Conservation (phyloP, 2,797 vertebrate genomes). For the Enteromius trimaculatus region DNA sequence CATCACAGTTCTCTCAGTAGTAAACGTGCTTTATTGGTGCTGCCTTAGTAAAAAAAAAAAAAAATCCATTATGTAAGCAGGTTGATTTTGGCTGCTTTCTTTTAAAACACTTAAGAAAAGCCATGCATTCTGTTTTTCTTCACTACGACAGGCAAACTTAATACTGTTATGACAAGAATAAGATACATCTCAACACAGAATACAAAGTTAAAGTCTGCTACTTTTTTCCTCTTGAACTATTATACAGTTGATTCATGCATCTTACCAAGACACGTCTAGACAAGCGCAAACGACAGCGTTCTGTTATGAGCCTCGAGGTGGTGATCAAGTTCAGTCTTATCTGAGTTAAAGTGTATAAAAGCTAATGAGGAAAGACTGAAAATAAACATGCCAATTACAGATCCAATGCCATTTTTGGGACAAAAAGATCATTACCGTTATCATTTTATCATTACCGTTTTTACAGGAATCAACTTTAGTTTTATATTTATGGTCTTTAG, state of each 20-base stretch:
- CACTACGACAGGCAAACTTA: conserved; percentile 1
- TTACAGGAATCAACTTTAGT: neutral
- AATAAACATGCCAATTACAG: neutral
- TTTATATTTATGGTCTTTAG: neutral
- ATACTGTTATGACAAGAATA: conserved; percentile 37
- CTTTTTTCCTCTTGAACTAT: neutral
- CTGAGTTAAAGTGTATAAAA: neutral
- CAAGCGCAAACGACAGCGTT: neutral
- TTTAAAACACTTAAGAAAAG: conserved; percentile 1
- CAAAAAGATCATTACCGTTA: no score
- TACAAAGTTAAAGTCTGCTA: conserved; percentile 9
- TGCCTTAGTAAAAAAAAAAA: neutral
- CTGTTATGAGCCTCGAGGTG: neutral
- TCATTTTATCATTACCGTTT: no score
- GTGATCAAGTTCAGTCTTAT: conserved; percentile 22
- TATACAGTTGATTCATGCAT: conserved; percentile 25
- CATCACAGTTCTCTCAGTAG: conserved; percentile 19
- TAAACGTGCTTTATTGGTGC: conserved; percentile 15
- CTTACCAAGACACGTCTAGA: conserved; percentile 27
- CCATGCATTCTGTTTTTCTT: neutral
- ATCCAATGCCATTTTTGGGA: neutral
- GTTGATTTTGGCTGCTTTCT: conserved; percentile 15
- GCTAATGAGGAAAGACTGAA: neutral
- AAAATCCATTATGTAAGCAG: conserved; percentile 3
- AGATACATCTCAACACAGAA: conserved; percentile 23